phyloP scores from a whole-genome alignment of 2,888 invertebrate species.

The Microchrysa polita region DNA sequence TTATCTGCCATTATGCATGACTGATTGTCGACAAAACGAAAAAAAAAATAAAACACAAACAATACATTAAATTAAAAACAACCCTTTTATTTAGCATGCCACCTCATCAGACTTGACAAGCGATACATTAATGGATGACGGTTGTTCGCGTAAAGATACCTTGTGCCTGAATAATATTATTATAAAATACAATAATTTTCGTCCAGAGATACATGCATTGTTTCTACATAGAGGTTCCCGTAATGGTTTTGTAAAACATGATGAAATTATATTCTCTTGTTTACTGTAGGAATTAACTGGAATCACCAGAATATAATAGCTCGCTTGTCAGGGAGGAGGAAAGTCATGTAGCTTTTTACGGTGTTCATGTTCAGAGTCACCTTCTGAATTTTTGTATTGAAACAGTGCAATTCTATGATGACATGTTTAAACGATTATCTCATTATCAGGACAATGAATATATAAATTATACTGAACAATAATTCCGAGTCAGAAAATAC shows the following conservation, averaged over 20 bases:
- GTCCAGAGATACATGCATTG: too few species aligned
- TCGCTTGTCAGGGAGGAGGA: too few species aligned
- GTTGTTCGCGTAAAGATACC: not conserved
- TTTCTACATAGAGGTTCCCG: too few species aligned
- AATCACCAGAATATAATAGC: too few species aligned
- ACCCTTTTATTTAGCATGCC: not conserved
- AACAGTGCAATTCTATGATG: not conserved
- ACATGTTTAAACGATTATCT: not conserved
- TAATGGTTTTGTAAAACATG: not conserved
- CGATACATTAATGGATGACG: not conserved
- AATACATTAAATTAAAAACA: too few species aligned
- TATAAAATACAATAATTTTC: too few species aligned
- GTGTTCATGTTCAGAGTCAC: not conserved
- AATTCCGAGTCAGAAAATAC: too few species aligned
- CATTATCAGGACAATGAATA: not conserved
- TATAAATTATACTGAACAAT: too few species aligned
- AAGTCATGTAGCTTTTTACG: too few species aligned
- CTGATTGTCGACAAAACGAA: not conserved
- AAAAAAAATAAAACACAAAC: not conserved
- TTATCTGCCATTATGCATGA: conserved; percentile 11
- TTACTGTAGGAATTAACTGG: not conserved
- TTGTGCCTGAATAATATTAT: conserved; percentile 10
- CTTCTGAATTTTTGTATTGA: not conserved
- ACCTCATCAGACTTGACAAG: not conserved
- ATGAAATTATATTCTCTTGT: not conserved